Base-by-base conservation (phyloP, 1,140 invertebrate species). In the Procambarus clarkii region DNA sequence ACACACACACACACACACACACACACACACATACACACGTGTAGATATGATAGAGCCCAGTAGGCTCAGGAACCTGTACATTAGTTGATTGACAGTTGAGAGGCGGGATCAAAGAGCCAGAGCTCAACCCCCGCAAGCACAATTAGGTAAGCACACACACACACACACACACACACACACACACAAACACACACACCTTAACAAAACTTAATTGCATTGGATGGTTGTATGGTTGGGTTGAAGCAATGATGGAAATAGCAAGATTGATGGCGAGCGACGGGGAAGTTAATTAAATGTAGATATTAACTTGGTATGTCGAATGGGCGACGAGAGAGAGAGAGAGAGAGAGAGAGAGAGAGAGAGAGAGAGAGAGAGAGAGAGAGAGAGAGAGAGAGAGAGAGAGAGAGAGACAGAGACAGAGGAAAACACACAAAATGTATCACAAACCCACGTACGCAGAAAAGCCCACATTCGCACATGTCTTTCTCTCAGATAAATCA, bases 361-460 rank as follows among this genome's bases (percentile, higher is more conserved):
- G 71, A 4, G 71, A 4, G 71, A 76, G 71, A 76, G 71, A 76
- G 71, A 76, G 71, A 76, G 71, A 76, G 71, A 76, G 3, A 76
- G 71, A 76, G 71, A 76, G 71, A 76, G 71, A 76, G 71, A 76
- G 71, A 76, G 71, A 76, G 71, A 80, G 78, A 80, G 78, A 80
- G 78, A 80, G 78, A 80, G 46, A 48, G 46, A 48, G 46, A 48
- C 21, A 80, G 34, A 80, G 78, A 80, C 9, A 48, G 46, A 4
- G 71, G 3, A 44, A 76, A 3, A 76, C n/a, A n/a, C n/a, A n/a
- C n/a, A n/a, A n/a, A n/a, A n/a, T n/a, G n/a, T n/a, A n/a, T n/a
- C n/a, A n/a, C n/a, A n/a, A n/a, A n/a, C n/a, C n/a, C n/a, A n/a
- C n/a, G n/a, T n/a, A n/a, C n/a, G n/a, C n/a, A n/a, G n/a, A n/a